Base-by-base conservation (phyloP, 1,140 invertebrate genomes). In the Sarcophaga bullata region DNA sequence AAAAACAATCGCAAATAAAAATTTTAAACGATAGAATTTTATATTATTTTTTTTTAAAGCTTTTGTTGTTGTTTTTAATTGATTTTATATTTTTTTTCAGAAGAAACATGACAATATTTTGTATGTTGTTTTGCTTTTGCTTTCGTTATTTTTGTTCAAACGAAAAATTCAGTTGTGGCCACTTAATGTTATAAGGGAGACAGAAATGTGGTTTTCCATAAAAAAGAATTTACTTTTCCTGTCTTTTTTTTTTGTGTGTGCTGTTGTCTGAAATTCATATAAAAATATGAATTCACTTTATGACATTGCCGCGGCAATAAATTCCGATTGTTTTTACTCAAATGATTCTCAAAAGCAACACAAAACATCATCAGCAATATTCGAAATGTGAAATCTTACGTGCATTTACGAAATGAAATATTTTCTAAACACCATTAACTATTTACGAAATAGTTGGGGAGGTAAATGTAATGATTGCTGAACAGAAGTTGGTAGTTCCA, bases 11-110 rank as follows among this genome's bases (percentile, higher is more conserved):
- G n/a, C 54, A 58, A 58, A 58, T 15, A 13, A 58, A 58, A 68
- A 68, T 15, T 68, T 19, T 68, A 68, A 19, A 68, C 62, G n/a
- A 68, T 68, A 68, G 62, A 68, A 68, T 68, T 68, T 68, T 58
- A n/a, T 68, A 19, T 68, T n/a, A n/a, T n/a, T n/a, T 19, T 68
- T 68, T 19, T 10, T 13, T 58, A 37, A 37, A 2, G 25, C 25
- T 37, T 37, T 37, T 37, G 25, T 37, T 37, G 25, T 37, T 37
- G 25, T 37, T 37, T 37, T 37, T 37, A n/a, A n/a, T n/a, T n/a
- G n/a, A n/a, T n/a, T n/a, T n/a, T n/a, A n/a, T n/a, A n/a, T n/a
- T 13, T 13, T 58, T 58, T 58, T 58, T 58, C 13, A n/a, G 58
- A 4, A 37, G 58, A 68, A 68, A 68, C 8, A 68, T 68, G 17